Percentiles rank a stretch among this genome's conserved stretches.
phyloP scores from a whole-genome alignment of 2,797 vertebrate genomes.

The Sandelia bainsii region DNA sequence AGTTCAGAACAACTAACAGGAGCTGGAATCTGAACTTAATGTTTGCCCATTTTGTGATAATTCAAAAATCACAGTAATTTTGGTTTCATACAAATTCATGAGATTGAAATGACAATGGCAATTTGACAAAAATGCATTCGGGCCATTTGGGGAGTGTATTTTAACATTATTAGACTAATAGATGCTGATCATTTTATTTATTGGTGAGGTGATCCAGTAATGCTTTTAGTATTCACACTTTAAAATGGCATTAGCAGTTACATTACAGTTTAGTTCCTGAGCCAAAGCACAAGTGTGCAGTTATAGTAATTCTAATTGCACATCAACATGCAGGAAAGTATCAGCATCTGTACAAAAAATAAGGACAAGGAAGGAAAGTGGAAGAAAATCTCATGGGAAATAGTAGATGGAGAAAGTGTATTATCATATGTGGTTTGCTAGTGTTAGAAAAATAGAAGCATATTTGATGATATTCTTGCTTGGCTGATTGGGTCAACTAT shows the following conservation, averaged over 20 bases:
- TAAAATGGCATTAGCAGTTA: neutral
- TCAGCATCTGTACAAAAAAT: slow-evolving; percentile 39
- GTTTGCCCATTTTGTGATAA: slow-evolving; percentile 20
- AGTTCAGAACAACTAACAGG: neutral
- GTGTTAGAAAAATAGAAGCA: slow-evolving; percentile 44
- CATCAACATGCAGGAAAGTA: slow-evolving; percentile 39
- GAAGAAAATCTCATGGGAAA: slow-evolving; percentile 23
- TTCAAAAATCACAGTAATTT: slow-evolving; percentile 18
- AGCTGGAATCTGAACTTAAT: slow-evolving; percentile 8
- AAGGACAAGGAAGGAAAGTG: slow-evolving; percentile 28
- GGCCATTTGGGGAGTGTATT: slow-evolving; percentile 18
- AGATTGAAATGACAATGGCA: slow-evolving; percentile 31
- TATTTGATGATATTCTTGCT: slow-evolving; percentile 54
- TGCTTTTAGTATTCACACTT: slow-evolving; percentile 6
- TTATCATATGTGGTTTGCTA: slow-evolving; percentile 44
- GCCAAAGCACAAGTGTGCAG: slow-evolving; percentile 52
- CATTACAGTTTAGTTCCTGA: slow-evolving; percentile 10
- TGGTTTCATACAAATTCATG: slow-evolving; percentile 37
- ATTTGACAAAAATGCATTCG: slow-evolving; percentile 26
- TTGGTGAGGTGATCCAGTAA: neutral
- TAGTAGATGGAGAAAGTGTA: slow-evolving; percentile 15
- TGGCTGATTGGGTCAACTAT: slow-evolving; percentile 57
- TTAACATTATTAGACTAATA: slow-evolving; percentile 7
- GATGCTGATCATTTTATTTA: neutral
- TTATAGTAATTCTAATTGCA: slow-evolving; percentile 42